phyloP scores from a whole-genome alignment of 2,888 invertebrate species.

The Xestia xanthographa region DNA sequence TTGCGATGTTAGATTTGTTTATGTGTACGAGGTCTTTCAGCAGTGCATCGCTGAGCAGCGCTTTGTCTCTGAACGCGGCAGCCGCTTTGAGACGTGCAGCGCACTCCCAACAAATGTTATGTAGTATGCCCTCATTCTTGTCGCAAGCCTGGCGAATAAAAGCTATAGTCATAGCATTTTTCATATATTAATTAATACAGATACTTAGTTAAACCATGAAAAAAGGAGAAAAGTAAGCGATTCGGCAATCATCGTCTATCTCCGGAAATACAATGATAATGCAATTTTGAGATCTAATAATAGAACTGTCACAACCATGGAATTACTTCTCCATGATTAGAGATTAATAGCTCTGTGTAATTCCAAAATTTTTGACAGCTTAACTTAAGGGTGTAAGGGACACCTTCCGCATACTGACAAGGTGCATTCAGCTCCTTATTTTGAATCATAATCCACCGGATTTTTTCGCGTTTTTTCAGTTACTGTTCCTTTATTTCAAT shows the following conservation, averaged over 20 bases:
- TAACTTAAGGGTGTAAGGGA: too few species aligned
- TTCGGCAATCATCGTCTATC: neutral
- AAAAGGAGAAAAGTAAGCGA: neutral
- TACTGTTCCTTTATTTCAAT: too few species aligned
- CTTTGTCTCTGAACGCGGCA: constrained; percentile 30
- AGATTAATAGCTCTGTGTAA: neutral
- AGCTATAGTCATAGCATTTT: too few species aligned
- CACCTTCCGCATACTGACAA: too few species aligned
- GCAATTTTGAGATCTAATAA: neutral
- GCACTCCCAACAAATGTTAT: constrained; percentile 38
- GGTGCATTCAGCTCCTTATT: too few species aligned
- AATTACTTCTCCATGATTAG: neutral
- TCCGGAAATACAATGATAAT: neutral
- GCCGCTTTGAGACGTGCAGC: constrained; percentile 32
- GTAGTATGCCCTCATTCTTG: neutral
- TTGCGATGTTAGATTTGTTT: neutral
- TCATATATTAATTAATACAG: neutral
- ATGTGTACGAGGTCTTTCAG: constrained; percentile 1
- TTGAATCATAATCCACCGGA: too few species aligned
- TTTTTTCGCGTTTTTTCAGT: too few species aligned
- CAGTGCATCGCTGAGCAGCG: constrained; percentile 30
- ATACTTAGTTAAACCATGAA: neutral
- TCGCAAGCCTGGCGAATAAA: constrained; percentile 6
- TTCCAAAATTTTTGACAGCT: neutral
- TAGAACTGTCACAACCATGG: rapidly evolving